Evolutionary conservation across 2,797 vertebrate species (phyloP).

Genomic region (Lates japonicus): DNA sequence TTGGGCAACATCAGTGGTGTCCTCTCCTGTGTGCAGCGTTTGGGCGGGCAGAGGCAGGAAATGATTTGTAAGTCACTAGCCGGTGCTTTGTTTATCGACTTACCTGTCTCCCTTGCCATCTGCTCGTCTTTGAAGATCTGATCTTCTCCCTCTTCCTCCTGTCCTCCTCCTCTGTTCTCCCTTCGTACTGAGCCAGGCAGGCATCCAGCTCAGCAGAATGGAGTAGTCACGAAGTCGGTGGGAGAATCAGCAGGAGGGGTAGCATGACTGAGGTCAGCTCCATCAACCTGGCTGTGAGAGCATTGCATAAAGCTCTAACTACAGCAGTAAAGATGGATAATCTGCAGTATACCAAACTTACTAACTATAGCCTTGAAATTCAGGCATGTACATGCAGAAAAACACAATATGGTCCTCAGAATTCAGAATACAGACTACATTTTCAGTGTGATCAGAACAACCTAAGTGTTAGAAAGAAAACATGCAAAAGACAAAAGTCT

Average conservation of each 20-base stretch:
- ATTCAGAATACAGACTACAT: background rate
- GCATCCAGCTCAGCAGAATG: conserved; percentile 77
- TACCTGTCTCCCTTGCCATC: conserved; percentile 88
- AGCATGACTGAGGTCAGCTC: conserved; percentile 47
- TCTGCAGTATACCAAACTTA: background rate
- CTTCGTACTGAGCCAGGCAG: conserved; percentile 76
- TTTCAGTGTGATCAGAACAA: background rate
- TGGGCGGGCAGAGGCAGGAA: conserved; percentile 82
- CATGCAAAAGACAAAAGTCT: conserved; percentile 42
- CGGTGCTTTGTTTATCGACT: conserved; percentile 77
- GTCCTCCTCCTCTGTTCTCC: conserved; percentile 74
- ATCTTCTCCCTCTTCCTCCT: conserved; percentile 77
- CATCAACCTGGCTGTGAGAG: conserved; percentile 71
- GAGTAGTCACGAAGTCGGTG: conserved; percentile 27
- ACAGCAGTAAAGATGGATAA: conserved; percentile 19
- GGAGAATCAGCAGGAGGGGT: conserved; percentile 29
- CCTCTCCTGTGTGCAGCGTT: conserved; percentile 49
- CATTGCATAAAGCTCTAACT: conserved; percentile 62
- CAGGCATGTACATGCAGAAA: conserved; percentile 52
- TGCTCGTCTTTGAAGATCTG: conserved; percentile 90
- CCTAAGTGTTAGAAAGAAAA: conserved; percentile 10
- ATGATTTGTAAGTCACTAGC: conserved; percentile 64
- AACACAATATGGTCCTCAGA: background rate
- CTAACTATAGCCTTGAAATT: conserved; percentile 2
- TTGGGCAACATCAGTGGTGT: conserved; percentile 56